A percentile compares a stretch with the other conserved stretches of the same genome.
Conservation (phyloP, 2,888 invertebrate species). For the Tachina fera region DNA sequence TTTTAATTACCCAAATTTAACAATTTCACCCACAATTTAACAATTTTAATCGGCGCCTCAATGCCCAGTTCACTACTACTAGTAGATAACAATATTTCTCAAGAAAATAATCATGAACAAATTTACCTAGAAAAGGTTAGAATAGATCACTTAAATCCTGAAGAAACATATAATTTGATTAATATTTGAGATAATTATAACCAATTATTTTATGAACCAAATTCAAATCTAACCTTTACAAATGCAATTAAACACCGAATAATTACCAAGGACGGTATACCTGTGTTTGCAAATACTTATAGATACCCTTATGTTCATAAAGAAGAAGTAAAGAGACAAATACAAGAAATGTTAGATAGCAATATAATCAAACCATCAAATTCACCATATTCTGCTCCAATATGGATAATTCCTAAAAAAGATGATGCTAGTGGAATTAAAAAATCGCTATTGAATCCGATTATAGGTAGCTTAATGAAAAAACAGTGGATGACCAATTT, state of each 20-base stretch:
- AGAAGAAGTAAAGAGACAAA: constrained; percentile 26
- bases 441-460: constrained; percentile 39
- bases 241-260: constrained; percentile 63
- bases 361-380: constrained; percentile 35
- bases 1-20: no score
- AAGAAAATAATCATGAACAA: not conserved
- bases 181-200: not conserved
- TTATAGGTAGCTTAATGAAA: constrained; percentile 28
- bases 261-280: constrained; percentile 51
- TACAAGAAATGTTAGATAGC: constrained; percentile 31
- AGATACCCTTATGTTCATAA: constrained; percentile 63
- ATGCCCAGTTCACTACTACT: no score
- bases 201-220: constrained; percentile 29
- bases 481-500: constrained; percentile 27
- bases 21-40: no score
- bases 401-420: constrained; percentile 29
- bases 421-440: constrained; percentile 37
- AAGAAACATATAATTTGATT: constrained; percentile 10
- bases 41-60: no score
- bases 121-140: constrained; percentile 16
- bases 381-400: constrained; percentile 33
- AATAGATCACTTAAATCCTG: constrained; percentile 21
- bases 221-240: constrained; percentile 49
- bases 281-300: constrained; percentile 42
- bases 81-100: not conserved